Evolutionary conservation across 2,888 invertebrate genomes (phyloP).

Genomic region (Mechanitis messenoides): DNA sequence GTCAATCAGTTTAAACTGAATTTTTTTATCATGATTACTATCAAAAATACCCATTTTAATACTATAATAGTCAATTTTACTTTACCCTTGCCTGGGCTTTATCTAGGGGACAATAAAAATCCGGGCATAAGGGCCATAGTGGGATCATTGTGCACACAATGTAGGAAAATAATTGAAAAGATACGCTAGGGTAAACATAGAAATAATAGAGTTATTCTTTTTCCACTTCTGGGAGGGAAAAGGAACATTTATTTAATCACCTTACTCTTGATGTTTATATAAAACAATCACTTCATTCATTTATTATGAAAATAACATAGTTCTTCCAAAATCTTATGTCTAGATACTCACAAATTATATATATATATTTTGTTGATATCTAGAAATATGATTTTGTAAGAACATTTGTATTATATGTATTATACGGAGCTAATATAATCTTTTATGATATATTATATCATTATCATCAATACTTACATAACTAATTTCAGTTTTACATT

Average conservation of each 20-base stretch:
- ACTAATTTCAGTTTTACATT: not conserved
- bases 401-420: too few relatives aligned
- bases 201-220: constrained; percentile 14
- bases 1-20: constrained; percentile 1
- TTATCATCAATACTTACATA: too few relatives aligned
- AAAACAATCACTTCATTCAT: too few relatives aligned
- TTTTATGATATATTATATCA: too few relatives aligned
- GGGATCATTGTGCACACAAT: constrained; percentile 31
- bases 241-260: not conserved
- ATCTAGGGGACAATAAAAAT: constrained; percentile 33
- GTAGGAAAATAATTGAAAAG: constrained; percentile 35
- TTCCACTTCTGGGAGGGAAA: not conserved
- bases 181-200: constrained; percentile 29
- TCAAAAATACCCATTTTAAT: constrained; percentile 26
- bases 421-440: too few relatives aligned
- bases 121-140: constrained; percentile 30
- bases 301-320: too few relatives aligned
- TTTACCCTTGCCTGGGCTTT: constrained; percentile 30
- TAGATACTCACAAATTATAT: too few relatives aligned
- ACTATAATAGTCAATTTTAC: constrained; percentile 31
- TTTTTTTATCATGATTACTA: constrained; percentile 15
- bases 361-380: too few relatives aligned
- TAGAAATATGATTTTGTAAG: too few relatives aligned
- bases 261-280: not conserved
- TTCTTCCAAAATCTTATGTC: too few relatives aligned